Evolutionary conservation across 2,113 vertebrate genomes (phyloP), one percentile per base, ranked within the genome.

Genomic region (Gymnobelideus leadbeateri): DNA sequence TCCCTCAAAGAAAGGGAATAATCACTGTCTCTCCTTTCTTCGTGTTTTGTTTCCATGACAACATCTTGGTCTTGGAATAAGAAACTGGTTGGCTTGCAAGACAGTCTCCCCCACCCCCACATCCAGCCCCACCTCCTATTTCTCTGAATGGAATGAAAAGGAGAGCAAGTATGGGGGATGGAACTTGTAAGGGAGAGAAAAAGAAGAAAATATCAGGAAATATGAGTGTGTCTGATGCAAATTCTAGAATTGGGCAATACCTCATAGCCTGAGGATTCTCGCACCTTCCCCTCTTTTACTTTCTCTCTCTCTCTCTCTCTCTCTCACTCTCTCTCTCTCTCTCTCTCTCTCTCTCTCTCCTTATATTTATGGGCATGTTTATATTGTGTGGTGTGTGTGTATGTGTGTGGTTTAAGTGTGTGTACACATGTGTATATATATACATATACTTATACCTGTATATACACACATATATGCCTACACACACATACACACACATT

Each of bases 31-130:
- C 68, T 84, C 68, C 19, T 84, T 43, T 84, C 68, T 84, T 84
- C 43, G 68, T 84, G 68, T 84, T 84, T 84, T 84, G 68, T 84
- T 84, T 19, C 68, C 68, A 84, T 84, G 68, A 84, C 68, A 84
- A 84, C 68, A 84, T 84, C 37, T 23, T 43, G 68, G n/a, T 84
- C 68, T 84, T 43, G n/a, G 68, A 43, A 84, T 84, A 84, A 84
- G 68, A 84, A 43, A 43, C 68, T 84, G 68, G 68, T 43, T 84
- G 68, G 68, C 68, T 84, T 84, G 68, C 37, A 84, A 84, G 68
- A 43, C 16, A 23, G n/a, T 84, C 16, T 43, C 68, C 68, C 68
- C 68, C 37, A 84, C 68, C 68, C 68, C 68, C 68, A 84, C n/a
- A 0, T n/a, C 68, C 68, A 43, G 68, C 68, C 68, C 68, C 68